A percentile compares a stretch with the other conserved stretches of the same genome.
Conservation (phyloP, 2,797 vertebrate species). For the Hybognathus amarus region DNA sequence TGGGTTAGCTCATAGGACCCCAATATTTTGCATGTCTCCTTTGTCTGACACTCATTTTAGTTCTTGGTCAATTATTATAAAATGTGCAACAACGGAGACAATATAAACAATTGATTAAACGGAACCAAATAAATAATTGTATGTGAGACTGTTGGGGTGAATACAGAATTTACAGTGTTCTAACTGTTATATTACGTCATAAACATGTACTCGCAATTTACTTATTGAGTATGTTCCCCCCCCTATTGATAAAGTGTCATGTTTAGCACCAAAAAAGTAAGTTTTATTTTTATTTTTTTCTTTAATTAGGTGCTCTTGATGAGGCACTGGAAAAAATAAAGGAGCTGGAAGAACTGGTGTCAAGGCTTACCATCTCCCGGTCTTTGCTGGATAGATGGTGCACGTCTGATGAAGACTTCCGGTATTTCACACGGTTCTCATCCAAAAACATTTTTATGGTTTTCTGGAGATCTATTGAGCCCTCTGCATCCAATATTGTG, state of each 20-base stretch:
- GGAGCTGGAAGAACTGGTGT: not conserved
- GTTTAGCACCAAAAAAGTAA: not conserved
- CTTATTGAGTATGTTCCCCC: not conserved
- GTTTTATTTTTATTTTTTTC: not conserved
- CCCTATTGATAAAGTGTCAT: not conserved
- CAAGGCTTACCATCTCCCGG: not conserved
- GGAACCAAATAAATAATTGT: no score
- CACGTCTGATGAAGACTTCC: not conserved
- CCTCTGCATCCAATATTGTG: no score
- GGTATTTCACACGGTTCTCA: not conserved
- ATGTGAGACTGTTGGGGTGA: no score
- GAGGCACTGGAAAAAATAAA: constrained; percentile 14
- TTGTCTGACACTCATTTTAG: no score
- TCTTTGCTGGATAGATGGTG: not conserved
- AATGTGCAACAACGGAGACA: no score
- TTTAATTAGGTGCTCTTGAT: constrained; percentile 8
- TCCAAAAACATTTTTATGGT: not conserved
- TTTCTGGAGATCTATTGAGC: no score
- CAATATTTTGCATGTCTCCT: no score
- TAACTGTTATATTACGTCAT: no score
- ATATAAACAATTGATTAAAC: no score
- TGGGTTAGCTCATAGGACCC: no score
- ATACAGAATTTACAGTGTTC: no score
- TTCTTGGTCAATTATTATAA: no score
- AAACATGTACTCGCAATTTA: not conserved